Evolutionary conservation across 2,797 vertebrate genomes (phyloP).

Genomic region (Thaleichthys pacificus): DNA sequence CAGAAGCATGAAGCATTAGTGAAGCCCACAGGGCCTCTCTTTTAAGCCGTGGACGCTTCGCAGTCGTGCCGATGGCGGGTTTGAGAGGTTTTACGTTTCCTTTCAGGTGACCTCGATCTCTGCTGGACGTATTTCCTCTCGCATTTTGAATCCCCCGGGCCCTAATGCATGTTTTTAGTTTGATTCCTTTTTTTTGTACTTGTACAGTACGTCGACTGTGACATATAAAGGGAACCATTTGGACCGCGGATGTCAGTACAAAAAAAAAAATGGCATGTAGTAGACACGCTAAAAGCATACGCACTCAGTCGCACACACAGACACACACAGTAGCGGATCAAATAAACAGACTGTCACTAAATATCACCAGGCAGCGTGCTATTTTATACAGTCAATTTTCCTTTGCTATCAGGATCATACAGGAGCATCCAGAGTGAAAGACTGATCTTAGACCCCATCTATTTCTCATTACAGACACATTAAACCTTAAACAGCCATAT

Average conservation of each 20-base stretch:
- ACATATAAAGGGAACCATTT: background rate
- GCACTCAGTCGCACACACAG: background rate
- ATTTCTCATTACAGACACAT: conserved; percentile 50
- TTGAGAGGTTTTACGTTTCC: background rate
- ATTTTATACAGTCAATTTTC: conserved; percentile 23
- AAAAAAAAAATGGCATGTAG: background rate
- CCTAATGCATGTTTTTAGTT: too few relatives aligned
- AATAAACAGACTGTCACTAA: conserved; percentile 7
- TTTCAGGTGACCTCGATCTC: too few relatives aligned
- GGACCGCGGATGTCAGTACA: too few relatives aligned
- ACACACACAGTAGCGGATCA: background rate
- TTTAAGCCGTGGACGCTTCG: too few relatives aligned
- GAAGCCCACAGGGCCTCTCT: too few relatives aligned
- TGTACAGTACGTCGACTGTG: too few relatives aligned
- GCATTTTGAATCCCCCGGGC: too few relatives aligned
- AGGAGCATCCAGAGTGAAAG: conserved; percentile 26
- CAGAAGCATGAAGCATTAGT: conserved; percentile 31
- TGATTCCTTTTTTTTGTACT: background rate
- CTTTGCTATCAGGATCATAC: conserved; percentile 31
- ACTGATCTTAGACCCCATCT: conserved; percentile 38
- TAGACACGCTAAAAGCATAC: background rate
- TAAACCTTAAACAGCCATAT: conserved; percentile 47
- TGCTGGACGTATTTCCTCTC: too few relatives aligned
- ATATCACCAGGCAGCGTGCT: conserved; percentile 18
- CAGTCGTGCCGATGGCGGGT: too few relatives aligned